Conservation (phyloP, 2,888 invertebrate species). For the Himalopsyche tibetana region DNA sequence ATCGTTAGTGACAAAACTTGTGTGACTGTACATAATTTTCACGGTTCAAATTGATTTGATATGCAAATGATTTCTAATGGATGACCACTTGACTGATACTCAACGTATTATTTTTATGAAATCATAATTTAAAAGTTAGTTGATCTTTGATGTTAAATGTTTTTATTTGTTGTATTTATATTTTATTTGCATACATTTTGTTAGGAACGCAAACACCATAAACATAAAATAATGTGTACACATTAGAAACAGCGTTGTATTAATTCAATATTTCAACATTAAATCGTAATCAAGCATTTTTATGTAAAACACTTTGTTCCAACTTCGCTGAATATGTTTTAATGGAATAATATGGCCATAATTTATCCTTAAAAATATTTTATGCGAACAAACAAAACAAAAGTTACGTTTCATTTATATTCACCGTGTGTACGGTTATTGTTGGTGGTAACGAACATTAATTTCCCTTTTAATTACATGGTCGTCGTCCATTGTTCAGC, state of each 20-base stretch:
- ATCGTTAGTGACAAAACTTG: too few relatives aligned
- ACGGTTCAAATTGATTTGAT: too few relatives aligned
- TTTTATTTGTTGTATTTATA: too few relatives aligned
- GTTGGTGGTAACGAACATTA: constrained; percentile 32
- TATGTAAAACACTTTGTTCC: constrained; percentile 39
- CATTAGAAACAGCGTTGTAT: constrained; percentile 33
- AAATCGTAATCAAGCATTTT: constrained; percentile 40
- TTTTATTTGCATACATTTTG: too few relatives aligned
- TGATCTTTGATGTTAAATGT: too few relatives aligned
- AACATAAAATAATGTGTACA: not conserved
- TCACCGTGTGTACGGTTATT: constrained; percentile 34
- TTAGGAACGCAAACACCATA: not conserved
- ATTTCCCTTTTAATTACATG: constrained; percentile 42
- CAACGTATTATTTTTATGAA: too few relatives aligned
- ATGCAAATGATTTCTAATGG: too few relatives aligned
- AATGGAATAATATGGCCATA: constrained; percentile 37
- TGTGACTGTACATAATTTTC: too few relatives aligned
- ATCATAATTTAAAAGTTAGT: too few relatives aligned
- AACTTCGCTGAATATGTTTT: constrained; percentile 37
- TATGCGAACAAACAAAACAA: constrained; percentile 37
- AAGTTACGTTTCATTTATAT: constrained; percentile 39
- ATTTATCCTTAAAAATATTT: constrained; percentile 35
- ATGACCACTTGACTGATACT: too few relatives aligned
- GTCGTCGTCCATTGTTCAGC: constrained; percentile 23
- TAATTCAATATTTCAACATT: constrained; percentile 42